Conservation (phyloP, 2,113 vertebrate species). For the Pongo abelii region DNA sequence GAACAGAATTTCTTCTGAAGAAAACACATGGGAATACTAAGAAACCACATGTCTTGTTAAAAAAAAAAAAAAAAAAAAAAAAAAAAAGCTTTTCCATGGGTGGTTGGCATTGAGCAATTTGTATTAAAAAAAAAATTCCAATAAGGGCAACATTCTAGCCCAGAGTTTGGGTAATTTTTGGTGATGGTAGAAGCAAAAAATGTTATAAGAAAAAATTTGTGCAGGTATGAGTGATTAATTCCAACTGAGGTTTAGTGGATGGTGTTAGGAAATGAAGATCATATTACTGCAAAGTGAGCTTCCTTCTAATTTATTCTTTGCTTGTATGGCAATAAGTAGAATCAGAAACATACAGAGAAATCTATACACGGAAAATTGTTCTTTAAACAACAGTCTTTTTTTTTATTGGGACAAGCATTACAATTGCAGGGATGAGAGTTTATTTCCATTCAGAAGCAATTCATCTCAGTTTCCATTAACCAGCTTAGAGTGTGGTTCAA, state of each 20-base stretch:
- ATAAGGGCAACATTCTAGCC: not conserved
- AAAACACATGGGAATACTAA: not conserved
- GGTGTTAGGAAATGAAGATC: not conserved
- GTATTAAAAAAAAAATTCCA: not conserved
- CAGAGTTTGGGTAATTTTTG: not conserved
- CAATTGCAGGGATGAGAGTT: not conserved
- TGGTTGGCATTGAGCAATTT: not conserved
- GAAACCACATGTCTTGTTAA: not conserved
- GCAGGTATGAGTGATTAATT: not conserved
- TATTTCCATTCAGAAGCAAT: conserved; percentile 49
- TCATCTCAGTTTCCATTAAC: conserved; percentile 42
- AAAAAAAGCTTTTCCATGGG: not conserved
- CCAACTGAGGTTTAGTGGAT: not conserved
- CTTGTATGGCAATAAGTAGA: not conserved
- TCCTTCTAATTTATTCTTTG: not conserved
- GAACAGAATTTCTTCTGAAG: not conserved
- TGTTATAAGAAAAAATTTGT: not conserved
- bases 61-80: not conserved
- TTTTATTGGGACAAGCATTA: conserved; percentile 11
- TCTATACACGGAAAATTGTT: not conserved
- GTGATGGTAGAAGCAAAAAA: not conserved
- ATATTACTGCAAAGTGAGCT: not conserved
- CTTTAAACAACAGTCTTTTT: not conserved
- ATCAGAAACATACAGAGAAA: not conserved
- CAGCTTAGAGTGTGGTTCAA: not conserved